Evolutionary conservation across 1,140 invertebrate genomes (phyloP), one percentile per base, ranked within the genome.

Genomic region (Zaprionus tsacasi): DNA sequence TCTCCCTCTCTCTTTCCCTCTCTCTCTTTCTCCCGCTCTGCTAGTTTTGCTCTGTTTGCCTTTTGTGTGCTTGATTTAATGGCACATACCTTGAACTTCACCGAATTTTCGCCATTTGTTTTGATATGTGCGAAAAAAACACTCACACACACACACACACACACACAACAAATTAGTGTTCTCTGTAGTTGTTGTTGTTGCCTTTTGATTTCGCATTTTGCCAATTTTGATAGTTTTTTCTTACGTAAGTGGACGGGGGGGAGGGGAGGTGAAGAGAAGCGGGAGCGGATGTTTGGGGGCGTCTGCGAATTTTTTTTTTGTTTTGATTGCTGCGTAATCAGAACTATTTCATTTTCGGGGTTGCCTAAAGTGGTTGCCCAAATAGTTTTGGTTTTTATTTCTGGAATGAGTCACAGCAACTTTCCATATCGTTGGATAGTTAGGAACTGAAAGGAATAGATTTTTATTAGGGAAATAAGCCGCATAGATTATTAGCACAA

Each of bases 71-170:
- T 71, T 58, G 59, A 59, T 82, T 78, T 82, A 80, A 83, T 88
- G 73, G 78, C 78, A 45, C 59, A 91, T 89, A 91, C 89, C 89
- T 91, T 91, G 89, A 91, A 91, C 89, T 91, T 91, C 89, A 91
- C 89, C 89, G 89, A 89, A 91, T 91, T 91, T 91, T 89, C 58
- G 81, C 68, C 74, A 83, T 91, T 91, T 91, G 85, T 91, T 91
- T 91, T 91, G 89, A 83, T 86, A 68, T 81, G 50, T 78, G 88
- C 70, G 70, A 66, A 76, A 82, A 75, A 72, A 72, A 69, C 36
- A 70, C 5, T 7, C 6, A 61, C 15, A 48, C 27, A 30, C 27
- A 60, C 67, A 61, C 27, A 60, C 67, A 61, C 30, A 17, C 33
- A 21, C 63, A 64, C 27, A 63, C 13, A 65, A 68, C 35, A 36